Evolutionary conservation across 2,113 vertebrate genomes (phyloP).

Genomic region (Nipponia nippon): DNA sequence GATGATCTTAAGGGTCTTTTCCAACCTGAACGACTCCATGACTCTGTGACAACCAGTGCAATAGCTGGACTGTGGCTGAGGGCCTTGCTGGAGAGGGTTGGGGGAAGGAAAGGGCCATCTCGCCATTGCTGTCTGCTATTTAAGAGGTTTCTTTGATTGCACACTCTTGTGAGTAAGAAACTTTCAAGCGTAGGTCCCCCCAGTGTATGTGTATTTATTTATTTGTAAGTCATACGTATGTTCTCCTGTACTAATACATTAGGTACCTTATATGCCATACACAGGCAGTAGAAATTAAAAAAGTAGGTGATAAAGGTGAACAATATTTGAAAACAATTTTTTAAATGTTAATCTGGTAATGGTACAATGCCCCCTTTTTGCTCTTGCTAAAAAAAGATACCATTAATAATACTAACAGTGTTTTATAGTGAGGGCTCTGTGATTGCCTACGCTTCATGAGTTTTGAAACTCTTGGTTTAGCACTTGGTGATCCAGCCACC

Average conservation of each 20-base stretch:
- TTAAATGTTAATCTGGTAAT: not conserved
- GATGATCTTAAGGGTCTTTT: too few species aligned
- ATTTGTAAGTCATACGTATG: not conserved
- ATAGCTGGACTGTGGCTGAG: too few species aligned
- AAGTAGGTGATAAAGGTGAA: not conserved
- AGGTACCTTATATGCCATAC: not conserved
- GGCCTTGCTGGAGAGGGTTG: too few species aligned
- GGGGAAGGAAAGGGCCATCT: too few species aligned
- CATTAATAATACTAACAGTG: not conserved
- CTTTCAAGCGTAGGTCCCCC: not conserved
- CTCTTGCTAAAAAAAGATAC: not conserved
- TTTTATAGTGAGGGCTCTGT: not conserved
- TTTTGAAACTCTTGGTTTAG: not conserved
- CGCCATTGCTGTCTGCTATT: too few species aligned
- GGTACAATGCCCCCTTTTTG: too few species aligned
- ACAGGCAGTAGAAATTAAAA: not conserved
- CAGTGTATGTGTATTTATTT: not conserved
- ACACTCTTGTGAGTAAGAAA: not conserved
- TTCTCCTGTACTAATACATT: not conserved
- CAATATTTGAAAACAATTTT: not conserved
- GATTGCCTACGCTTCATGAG: not conserved
- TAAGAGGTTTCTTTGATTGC: not conserved
- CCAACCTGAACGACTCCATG: too few species aligned
- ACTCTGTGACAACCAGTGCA: too few species aligned
- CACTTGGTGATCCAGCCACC: accelerated